Evolutionary conservation across 2,113 vertebrate genomes (phyloP).

Genomic region (Saccopteryx leptura): DNA sequence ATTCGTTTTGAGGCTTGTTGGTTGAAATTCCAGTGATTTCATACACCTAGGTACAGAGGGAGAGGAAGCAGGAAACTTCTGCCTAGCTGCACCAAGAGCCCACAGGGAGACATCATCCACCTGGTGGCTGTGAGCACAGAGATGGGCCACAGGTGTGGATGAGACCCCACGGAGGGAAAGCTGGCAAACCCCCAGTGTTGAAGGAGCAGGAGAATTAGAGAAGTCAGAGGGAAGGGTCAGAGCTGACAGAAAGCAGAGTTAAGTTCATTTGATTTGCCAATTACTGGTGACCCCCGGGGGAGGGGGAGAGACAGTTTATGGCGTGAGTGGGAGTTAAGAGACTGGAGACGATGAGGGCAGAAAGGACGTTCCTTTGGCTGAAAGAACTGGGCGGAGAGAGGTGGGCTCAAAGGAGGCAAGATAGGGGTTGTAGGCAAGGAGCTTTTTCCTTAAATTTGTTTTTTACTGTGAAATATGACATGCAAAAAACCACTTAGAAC

Average conservation of each 20-base stretch:
- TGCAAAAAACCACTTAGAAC: neutral
- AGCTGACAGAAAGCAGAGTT: neutral
- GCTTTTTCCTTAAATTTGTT: neutral
- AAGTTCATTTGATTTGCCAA: neutral
- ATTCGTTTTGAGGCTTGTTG: neutral
- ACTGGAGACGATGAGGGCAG: neutral
- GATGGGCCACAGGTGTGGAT: rapidly evolving
- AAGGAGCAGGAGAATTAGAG: neutral
- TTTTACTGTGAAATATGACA: neutral
- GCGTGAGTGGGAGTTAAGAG: neutral
- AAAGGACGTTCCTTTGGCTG: neutral
- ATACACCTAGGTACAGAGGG: neutral
- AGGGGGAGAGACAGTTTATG: neutral
- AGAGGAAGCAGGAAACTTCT: neutral
- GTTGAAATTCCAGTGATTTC: neutral
- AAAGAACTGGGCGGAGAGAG: neutral
- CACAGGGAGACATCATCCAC: neutral
- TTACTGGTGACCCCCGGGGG: neutral
- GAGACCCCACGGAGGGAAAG: neutral
- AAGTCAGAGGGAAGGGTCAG: neutral
- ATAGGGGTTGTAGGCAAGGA: neutral
- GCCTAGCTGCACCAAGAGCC: neutral
- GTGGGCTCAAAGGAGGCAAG: neutral
- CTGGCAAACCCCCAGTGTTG: neutral
- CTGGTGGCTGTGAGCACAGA: neutral